A percentile compares a stretch with the other conserved stretches of the same genome.
phyloP scores from a whole-genome alignment of 35 echinoderm and acorn worm species.

The Patiria miniata region DNA sequence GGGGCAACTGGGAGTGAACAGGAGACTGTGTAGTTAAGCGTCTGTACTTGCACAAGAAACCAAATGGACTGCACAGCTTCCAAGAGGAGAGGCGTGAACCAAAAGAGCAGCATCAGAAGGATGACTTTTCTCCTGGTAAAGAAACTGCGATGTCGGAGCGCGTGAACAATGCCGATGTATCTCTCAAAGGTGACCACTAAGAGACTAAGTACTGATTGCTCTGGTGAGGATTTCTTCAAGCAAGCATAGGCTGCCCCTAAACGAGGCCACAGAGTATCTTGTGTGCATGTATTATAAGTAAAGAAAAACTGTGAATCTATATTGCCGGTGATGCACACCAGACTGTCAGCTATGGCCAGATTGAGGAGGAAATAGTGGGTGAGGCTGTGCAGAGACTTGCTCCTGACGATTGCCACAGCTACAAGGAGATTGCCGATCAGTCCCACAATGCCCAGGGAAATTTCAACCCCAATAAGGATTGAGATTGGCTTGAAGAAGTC shows the following conservation, averaged over 20 bases:
- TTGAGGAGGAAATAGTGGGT: slow-evolving; percentile 6
- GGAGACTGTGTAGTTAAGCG: neutral
- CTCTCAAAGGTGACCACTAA: neutral
- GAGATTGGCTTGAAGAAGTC: too few species aligned
- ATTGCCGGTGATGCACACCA: neutral
- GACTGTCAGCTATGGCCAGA: neutral
- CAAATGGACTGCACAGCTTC: neutral
- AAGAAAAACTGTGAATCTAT: neutral
- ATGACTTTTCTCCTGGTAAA: neutral
- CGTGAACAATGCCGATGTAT: neutral
- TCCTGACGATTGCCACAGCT: neutral
- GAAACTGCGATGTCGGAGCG: neutral
- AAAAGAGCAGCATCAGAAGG: neutral
- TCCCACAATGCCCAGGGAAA: neutral
- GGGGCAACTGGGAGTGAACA: neutral
- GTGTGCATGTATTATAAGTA: neutral
- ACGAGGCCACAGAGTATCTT: neutral
- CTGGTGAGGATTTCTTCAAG: neutral
- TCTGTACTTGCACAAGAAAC: neutral
- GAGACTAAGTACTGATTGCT: neutral
- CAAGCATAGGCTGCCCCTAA: neutral
- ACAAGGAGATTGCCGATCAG: neutral
- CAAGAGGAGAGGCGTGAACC: neutral
- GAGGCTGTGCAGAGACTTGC: neutral
- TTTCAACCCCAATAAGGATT: neutral